phyloP scores from a whole-genome alignment of 1,140 invertebrate genomes.

The Lasaia peninsularis region DNA sequence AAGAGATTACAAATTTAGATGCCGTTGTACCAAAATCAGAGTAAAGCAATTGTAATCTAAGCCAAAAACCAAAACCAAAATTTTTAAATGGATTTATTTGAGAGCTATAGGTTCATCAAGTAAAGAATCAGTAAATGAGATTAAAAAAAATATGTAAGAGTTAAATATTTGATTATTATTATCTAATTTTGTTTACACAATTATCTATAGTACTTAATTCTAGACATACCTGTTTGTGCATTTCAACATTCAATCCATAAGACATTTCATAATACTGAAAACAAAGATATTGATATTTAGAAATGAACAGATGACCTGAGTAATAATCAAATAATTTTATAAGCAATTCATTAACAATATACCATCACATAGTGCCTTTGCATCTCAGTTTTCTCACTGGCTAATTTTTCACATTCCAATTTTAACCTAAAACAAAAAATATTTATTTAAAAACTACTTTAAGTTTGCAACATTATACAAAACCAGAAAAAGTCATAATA shows the following conservation, averaged over 20 bases:
- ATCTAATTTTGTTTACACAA: no score
- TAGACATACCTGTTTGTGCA: slow-evolving; percentile 96
- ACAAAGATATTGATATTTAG: slow-evolving; percentile 45
- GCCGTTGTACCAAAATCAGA: no score
- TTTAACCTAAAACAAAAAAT: slow-evolving; percentile 82
- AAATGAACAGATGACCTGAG: neutral
- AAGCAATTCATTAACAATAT: slow-evolving; percentile 63
- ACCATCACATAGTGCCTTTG: slow-evolving; percentile 99
- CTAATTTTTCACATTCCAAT: slow-evolving; percentile 96
- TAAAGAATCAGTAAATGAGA: no score
- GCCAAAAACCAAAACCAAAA: no score
- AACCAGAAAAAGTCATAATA: no score
- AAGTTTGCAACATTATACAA: no score
- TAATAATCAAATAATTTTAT: slow-evolving; percentile 3
- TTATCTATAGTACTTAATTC: neutral
- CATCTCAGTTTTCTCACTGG: slow-evolving; percentile 98
- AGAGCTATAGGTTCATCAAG: no score
- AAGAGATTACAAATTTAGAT: no score
- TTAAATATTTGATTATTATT: no score
- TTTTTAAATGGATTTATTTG: no score
- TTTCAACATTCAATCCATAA: slow-evolving; percentile 98
- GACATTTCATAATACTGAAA: slow-evolving; percentile 99
- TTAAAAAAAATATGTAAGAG: no score
- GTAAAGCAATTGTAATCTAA: no score
- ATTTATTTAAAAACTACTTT: slow-evolving; percentile 10